phyloP scores from a whole-genome alignment of 1,140 invertebrate genomes.

The Littorina saxatilis region DNA sequence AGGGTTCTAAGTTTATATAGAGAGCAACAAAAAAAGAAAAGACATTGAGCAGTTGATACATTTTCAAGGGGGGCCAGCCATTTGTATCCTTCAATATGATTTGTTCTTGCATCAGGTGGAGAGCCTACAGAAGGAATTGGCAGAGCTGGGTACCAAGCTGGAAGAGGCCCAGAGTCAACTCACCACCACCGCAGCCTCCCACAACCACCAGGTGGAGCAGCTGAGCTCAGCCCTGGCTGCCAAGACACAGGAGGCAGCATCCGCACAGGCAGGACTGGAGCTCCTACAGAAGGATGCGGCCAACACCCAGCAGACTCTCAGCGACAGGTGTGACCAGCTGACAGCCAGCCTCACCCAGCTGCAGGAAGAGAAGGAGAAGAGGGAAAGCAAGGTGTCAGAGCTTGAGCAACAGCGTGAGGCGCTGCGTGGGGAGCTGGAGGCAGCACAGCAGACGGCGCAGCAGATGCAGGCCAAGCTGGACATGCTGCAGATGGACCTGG shows the following conservation, averaged over 20 bases:
- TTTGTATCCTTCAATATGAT: no score
- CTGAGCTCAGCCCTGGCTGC: neutral
- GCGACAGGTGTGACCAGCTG: conserved; percentile 28
- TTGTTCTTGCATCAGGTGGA: neutral
- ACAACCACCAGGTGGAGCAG: neutral
- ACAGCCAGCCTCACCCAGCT: conserved; percentile 26
- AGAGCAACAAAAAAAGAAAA: no score
- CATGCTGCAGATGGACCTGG: conserved; percentile 62
- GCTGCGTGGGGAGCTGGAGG: conserved; percentile 24
- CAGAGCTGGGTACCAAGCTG: neutral
- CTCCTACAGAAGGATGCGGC: conserved; percentile 37
- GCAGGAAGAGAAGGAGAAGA: conserved; percentile 44
- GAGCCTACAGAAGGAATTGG: conserved; percentile 19
- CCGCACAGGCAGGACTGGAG: neutral
- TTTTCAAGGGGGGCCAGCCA: no score
- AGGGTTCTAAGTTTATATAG: no score
- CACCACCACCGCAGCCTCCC: neutral
- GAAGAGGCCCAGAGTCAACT: conserved; percentile 27
- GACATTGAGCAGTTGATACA: no score
- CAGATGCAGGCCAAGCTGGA: conserved; percentile 55
- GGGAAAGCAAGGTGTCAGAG: conserved; percentile 30
- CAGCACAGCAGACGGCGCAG: conserved; percentile 35
- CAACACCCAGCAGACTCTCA: neutral
- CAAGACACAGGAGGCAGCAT: neutral
- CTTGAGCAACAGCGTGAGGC: conserved; percentile 31